These are phyloP conservation scores for Hesperia comma DNA, from an alignment of 2,888 invertebrate species.

Conservation along the genomic window DNA sequence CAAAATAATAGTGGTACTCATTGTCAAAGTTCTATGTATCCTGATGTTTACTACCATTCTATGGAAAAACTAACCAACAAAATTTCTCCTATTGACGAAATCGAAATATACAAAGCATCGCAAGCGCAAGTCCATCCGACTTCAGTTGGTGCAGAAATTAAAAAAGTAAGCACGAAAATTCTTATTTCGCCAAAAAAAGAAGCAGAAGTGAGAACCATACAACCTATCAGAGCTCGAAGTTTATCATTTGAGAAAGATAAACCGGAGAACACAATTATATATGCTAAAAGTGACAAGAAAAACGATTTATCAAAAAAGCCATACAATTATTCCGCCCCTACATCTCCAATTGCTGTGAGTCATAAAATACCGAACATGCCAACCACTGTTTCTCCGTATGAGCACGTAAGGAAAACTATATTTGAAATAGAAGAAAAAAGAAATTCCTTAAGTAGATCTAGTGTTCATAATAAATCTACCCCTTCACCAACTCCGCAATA, in stretches of 20 bases:
- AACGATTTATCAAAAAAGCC: constrained; percentile 50
- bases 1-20: constrained; percentile 40
- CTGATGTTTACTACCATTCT: constrained; percentile 76
- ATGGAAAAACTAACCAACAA: constrained; percentile 68
- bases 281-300: constrained; percentile 25
- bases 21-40: constrained; percentile 52
- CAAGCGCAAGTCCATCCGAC: constrained; percentile 61
- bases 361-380: constrained; percentile 75
- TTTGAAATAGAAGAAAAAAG: constrained; percentile 71
- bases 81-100: constrained; percentile 63
- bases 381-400: constrained; percentile 73
- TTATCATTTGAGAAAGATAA: constrained; percentile 66
- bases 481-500: constrained; percentile 50
- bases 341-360: constrained; percentile 67
- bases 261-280: constrained; percentile 35
- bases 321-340: constrained; percentile 78
- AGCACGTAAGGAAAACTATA: constrained; percentile 69
- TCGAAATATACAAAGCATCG: constrained; percentile 67
- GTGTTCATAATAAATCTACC: constrained; percentile 52
- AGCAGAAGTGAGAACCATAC: constrained; percentile 74
- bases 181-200: constrained; percentile 78
- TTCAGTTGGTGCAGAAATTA: constrained; percentile 78
- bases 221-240: constrained; percentile 74
- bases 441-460: constrained; percentile 62
- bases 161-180: constrained; percentile 75